A percentile compares a stretch with the other conserved stretches of the same genome.
phyloP scores from a whole-genome alignment of 2,797 vertebrate species.

The Cetoscarus ocellatus region DNA sequence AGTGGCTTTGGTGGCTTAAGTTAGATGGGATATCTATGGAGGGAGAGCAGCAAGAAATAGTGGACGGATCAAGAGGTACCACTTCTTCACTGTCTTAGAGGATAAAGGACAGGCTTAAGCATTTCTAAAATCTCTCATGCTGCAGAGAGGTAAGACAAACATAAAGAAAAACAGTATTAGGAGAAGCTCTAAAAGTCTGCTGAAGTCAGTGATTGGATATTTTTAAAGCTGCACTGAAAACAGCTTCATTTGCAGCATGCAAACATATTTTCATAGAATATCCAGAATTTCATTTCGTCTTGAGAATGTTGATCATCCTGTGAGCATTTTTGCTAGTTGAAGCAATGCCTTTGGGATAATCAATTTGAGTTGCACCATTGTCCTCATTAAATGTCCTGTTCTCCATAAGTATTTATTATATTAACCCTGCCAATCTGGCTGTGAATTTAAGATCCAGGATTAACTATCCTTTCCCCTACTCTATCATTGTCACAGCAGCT shows the following conservation, averaged over 20 bases:
- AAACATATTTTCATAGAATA: too few species aligned
- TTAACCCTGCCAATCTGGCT: too few species aligned
- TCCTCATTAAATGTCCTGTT: too few species aligned
- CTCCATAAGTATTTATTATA: too few species aligned
- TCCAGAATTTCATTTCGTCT: too few species aligned
- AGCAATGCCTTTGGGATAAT: too few species aligned
- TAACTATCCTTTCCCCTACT: too few species aligned
- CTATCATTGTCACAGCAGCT: too few species aligned
- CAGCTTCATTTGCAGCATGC: not conserved
- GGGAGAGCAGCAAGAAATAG: slow-evolving; percentile 24
- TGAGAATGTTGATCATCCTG: too few species aligned
- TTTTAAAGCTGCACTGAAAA: slow-evolving; percentile 5
- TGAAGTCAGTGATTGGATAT: slow-evolving; percentile 5
- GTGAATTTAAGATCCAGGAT: too few species aligned
- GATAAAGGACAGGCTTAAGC: slow-evolving; percentile 38
- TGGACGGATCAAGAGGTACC: slow-evolving; percentile 38
- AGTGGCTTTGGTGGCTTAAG: slow-evolving; percentile 69
- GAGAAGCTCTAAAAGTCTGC: slow-evolving; percentile 7
- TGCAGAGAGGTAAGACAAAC: slow-evolving; percentile 18
- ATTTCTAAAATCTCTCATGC: slow-evolving; percentile 7
- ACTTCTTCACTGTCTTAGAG: slow-evolving; percentile 22
- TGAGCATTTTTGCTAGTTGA: too few species aligned
- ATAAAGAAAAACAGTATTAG: slow-evolving; percentile 5
- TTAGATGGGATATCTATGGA: slow-evolving; percentile 61
- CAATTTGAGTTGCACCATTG: too few species aligned